Evolutionary conservation across 2,113 vertebrate species (phyloP).

Genomic region (Dunckerocampus dactyliophorus): DNA sequence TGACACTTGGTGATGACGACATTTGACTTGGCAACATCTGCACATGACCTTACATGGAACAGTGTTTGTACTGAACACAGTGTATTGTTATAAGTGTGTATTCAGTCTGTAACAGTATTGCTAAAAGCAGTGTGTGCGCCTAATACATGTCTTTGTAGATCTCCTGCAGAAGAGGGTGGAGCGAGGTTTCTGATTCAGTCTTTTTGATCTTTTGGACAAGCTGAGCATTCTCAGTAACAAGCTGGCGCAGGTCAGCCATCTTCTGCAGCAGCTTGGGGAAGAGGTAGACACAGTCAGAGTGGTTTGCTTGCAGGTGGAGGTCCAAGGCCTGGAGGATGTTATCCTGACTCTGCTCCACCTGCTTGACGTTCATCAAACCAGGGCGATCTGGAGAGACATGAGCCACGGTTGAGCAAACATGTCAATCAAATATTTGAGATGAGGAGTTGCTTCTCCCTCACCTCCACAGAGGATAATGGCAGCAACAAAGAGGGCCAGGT

Average conservation of each 20-base stretch:
- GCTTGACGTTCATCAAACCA: constrained; percentile 91
- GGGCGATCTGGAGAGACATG: constrained; percentile 81
- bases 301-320: constrained; percentile 91
- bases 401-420: constrained; percentile 5
- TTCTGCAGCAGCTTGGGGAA: constrained; percentile 99
- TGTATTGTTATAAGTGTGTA: constrained; percentile 42
- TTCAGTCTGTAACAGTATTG: constrained; percentile 66
- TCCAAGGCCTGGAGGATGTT: constrained; percentile 90
- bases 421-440: not conserved
- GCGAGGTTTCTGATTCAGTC: constrained; percentile 90
- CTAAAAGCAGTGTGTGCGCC: constrained; percentile 44
- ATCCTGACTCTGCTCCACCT: constrained; percentile 97
- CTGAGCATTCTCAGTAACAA: constrained; percentile 94
- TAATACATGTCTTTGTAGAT: constrained; percentile 99
- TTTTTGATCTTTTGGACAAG: constrained; percentile 98
- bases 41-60: constrained; percentile 40
- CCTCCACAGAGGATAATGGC: constrained; percentile 98
- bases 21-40: constrained; percentile 29
- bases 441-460: constrained; percentile 57
- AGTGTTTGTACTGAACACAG: constrained; percentile 61
- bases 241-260: constrained; percentile 96
- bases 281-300: constrained; percentile 91
- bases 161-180: constrained; percentile 96
- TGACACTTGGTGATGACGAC: constrained; percentile 30
- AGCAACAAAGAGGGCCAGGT: constrained; percentile 96